Conservation (phyloP, 92 coral and sea anemone species). For the Blastomussa wellsi region DNA sequence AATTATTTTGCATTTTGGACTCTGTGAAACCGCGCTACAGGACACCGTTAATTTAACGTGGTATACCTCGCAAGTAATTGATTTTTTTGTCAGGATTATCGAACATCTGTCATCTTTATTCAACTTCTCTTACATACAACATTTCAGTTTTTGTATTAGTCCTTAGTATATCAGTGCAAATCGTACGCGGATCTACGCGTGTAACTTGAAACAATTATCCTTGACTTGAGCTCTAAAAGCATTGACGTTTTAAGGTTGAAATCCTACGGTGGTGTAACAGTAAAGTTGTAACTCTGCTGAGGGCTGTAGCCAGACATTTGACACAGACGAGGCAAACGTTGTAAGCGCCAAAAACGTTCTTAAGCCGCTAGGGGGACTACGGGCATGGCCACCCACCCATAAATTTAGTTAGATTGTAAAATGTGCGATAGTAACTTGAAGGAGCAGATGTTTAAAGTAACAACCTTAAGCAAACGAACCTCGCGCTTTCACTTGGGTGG, state of each 20-base stretch:
- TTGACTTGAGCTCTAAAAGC: too few relatives aligned
- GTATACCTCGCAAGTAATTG: not conserved
- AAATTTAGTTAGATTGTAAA: too few relatives aligned
- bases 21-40: too few relatives aligned
- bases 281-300: not conserved
- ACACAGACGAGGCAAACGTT: too few relatives aligned
- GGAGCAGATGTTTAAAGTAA: not conserved
- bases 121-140: not conserved
- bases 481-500: not conserved
- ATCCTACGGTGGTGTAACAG: not conserved
- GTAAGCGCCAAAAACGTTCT: too few relatives aligned
- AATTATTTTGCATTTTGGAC: too few relatives aligned
- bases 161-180: not conserved
- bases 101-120: not conserved
- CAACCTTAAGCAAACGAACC: constrained; percentile 8
- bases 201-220: not conserved
- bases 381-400: too few relatives aligned
- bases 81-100: not conserved
- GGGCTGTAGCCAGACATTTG: too few relatives aligned
- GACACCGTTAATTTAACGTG: too few relatives aligned
- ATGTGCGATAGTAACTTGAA: too few relatives aligned
- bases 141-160: not conserved
- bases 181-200: not conserved
- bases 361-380: too few relatives aligned
- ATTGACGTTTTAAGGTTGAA: not conserved